Evolutionary conservation across 2,888 invertebrate genomes (phyloP), one percentile per base, ranked within the genome.

Genomic region (Horisme vitalbata): DNA sequence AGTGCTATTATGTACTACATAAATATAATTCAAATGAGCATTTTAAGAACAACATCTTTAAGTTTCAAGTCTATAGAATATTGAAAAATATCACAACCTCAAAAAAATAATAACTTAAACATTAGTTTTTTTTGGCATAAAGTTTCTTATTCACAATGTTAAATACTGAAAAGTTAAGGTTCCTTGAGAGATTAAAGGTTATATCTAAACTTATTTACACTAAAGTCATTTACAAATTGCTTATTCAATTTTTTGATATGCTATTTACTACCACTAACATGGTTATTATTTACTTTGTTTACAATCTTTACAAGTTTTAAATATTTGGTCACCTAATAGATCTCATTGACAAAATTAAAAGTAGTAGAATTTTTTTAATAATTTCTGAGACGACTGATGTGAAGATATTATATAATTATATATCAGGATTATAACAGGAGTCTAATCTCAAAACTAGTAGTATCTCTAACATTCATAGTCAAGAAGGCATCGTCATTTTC

Each of bases 271-370:
- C 64, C 55, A 50, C 70, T 73, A 73, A 66, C 28, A 33, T n/a
- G n/a, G n/a, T 68, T 61, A 65, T 65, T 46, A 65, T 50, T 50
- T 61, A 63, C 65, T 63, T 61, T 63, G 71, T 71, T 77, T 72
- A 75, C 71, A 65, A 61, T 60, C 61, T 59, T 59, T 55, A 58
- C 47, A 18, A 1, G 4, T 18, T 18, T 18, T 18, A 18, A 5
- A 18, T 70, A 81, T 80, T 81, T 81, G 81, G 72, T 63, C 81
- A 71, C 64, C 79, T 45, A 55, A 63, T 70, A 77, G 72, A 74
- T 77, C 68, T 69, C 65, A 53, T 39, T 48, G 33, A n/a, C n/a
- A n/a, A n/a, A n/a, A n/a, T n/a, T n/a, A n/a, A n/a, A n/a, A n/a
- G n/a, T n/a, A n/a, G n/a, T n/a, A n/a, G n/a, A n/a, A n/a, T n/a